Evolutionary conservation across 1,140 invertebrate genomes (phyloP), one percentile per base, ranked within the genome.

Genomic region (Drosophila murphyi): DNA sequence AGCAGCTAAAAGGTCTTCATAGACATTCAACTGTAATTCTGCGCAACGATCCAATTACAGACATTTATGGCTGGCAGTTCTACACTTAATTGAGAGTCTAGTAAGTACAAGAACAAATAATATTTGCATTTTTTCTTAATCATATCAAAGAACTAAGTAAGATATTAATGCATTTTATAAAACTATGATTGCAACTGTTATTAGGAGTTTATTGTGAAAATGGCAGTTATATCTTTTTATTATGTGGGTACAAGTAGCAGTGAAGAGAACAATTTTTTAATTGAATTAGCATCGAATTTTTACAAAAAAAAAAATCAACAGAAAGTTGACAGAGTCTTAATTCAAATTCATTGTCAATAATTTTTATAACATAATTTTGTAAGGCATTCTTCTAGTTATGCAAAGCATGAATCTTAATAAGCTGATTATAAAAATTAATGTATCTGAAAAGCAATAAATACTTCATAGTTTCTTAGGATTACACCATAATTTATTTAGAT

Each of bases 81-180:
- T 54, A 52, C 61, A 70, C 67, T 61, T 48, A 76, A 71, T 63
- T 56, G 72, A 83, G 52, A 76, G 72, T 56, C 69, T 70, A 88
- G 82, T 87, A 69, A 87, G 82, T 87, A 45, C 29, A 63, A 59
- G 34, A 8, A 61, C 50, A 3, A 31, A 47, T 34, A 56, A 34
- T 52, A 37, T 54, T 10, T 50, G 41, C 32, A 57, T 60, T 37
- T 47, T 31, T 32, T 20, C 63, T 60, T 65, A 20, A 1, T 20
- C 20, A 20, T 20, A 20, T 20, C 20, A 20, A 20, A 20, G 20
- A 20, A 20, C 20, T 20, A 20, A 0, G 20, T 20, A 20, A 20
- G 20, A 20, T 20, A 20, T 20, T 20, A 20, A 0, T 20, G 20
- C 20, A 20, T 20, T 20, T 20, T 20, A 20, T 20, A 20, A 20